These are phyloP conservation scores for Laspeyria flexula DNA, from an alignment of 2,888 invertebrate species.

Conservation along the genomic window DNA sequence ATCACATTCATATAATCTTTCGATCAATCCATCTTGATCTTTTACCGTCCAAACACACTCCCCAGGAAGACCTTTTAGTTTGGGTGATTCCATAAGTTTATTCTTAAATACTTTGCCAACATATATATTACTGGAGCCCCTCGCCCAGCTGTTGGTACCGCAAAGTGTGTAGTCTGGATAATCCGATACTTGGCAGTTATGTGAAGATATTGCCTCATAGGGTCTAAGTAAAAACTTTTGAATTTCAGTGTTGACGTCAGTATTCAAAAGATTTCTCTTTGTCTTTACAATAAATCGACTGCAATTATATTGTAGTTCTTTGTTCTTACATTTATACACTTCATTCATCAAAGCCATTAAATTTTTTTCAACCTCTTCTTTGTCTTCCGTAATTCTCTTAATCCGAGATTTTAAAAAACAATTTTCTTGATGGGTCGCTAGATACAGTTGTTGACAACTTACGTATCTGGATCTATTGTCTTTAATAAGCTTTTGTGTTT, in stretches of 20 bases:
- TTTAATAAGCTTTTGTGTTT: constrained; percentile 63
- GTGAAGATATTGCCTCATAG: constrained; percentile 7
- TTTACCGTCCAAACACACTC: constrained; percentile 77
- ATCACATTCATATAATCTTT: constrained; percentile 75
- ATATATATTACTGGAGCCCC: constrained; percentile 17
- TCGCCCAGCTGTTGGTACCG: constrained; percentile 28
- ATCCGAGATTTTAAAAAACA: constrained; percentile 64
- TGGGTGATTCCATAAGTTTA: constrained; percentile 55
- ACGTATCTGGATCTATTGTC: constrained; percentile 64
- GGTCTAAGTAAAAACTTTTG: constrained; percentile 58
- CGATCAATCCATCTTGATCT: constrained; percentile 75
- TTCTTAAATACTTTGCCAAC: constrained; percentile 49
- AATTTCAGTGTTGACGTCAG: constrained; percentile 66
- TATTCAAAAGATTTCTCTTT: constrained; percentile 62
- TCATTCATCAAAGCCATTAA: constrained; percentile 64
- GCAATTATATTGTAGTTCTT: constrained; percentile 66
- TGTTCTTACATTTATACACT: constrained; percentile 67
- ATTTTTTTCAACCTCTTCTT: constrained; percentile 64
- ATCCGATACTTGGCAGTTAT: constrained; percentile 22
- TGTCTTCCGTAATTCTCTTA: constrained; percentile 62
- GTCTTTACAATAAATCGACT: constrained; percentile 67
- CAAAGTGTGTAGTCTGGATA: constrained; percentile 9
- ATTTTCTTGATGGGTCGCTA: constrained; percentile 73
- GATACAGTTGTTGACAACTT: constrained; percentile 71
- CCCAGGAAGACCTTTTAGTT: constrained; percentile 69